Conservation (phyloP, 2,888 invertebrate genomes). For the Tenthredo scrophulariae region DNA sequence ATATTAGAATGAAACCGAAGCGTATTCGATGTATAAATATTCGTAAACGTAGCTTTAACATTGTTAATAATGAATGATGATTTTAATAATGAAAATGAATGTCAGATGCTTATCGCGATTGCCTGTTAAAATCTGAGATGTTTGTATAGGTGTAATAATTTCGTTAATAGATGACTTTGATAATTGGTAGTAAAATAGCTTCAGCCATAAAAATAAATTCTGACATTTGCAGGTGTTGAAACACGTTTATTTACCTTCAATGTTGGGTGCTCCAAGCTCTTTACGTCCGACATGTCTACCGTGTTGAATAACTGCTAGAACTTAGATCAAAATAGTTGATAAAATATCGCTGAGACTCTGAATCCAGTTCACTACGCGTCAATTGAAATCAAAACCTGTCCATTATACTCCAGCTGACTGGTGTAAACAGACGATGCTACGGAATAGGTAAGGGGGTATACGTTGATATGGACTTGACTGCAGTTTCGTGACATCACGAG, state of each 20-base stretch:
- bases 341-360: background rate
- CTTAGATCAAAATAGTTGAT: background rate
- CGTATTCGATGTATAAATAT: background rate
- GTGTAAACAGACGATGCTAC: slow-evolving; percentile 60
- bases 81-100: background rate
- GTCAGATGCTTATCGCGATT: background rate
- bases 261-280: slow-evolving; percentile 96
- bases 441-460: slow-evolving; percentile 46
- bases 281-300: slow-evolving; percentile 90
- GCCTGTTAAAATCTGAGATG: background rate
- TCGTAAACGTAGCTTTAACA: background rate
- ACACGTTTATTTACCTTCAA: slow-evolving; percentile 86
- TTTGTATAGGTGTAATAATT: background rate
- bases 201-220: slow-evolving; percentile 46
- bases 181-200: background rate
- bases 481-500: slow-evolving; percentile 41
- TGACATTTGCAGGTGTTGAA: slow-evolving; percentile 40
- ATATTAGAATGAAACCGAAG: background rate
- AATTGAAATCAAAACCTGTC: slow-evolving; percentile 53
- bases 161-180: background rate
- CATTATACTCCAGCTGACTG: slow-evolving; percentile 61
- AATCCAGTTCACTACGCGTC: slow-evolving; percentile 46
- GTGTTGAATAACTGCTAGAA: slow-evolving; percentile 27
- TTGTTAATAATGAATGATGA: background rate
- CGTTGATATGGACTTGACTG: background rate